Evolutionary conservation across 2,888 invertebrate genomes (phyloP).

Genomic region (Lepidochitona cinerea): DNA sequence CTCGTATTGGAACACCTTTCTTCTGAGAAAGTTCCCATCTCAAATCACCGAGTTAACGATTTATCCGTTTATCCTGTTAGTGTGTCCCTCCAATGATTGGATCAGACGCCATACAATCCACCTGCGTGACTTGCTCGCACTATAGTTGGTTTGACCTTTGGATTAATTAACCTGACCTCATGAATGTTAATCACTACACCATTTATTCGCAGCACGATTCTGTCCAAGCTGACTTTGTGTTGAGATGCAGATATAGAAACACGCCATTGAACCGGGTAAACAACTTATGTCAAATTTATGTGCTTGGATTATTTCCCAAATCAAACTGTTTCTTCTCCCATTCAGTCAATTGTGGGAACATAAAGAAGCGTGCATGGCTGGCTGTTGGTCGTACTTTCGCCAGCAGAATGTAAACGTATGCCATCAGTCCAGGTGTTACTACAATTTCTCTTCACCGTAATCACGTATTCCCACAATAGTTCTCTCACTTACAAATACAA

Average conservation of each 20-base stretch:
- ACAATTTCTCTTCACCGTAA: too few species aligned
- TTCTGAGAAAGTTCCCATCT: not conserved
- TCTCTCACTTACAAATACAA: too few species aligned
- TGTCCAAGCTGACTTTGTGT: not conserved
- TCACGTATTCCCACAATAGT: too few species aligned
- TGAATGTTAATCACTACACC: not conserved
- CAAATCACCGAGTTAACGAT: not conserved
- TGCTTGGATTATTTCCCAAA: not conserved
- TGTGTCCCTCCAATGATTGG: not conserved
- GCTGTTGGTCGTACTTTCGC: too few species aligned
- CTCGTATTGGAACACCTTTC: not conserved
- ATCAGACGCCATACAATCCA: not conserved
- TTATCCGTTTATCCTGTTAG: not conserved
- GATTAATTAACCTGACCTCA: not conserved
- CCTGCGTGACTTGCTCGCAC: not conserved
- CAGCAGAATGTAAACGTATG: too few species aligned
- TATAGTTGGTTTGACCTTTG: not conserved
- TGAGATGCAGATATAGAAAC: not conserved
- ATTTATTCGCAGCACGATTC: not conserved
- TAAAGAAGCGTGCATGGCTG: too few species aligned
- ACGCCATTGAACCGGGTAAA: not conserved
- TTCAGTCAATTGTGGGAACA: too few species aligned
- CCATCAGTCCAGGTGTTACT: too few species aligned
- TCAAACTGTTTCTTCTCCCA: too few species aligned
- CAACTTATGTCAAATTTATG: not conserved